Evolutionary conservation across 2,113 vertebrate species (phyloP), one percentile per base, ranked within the genome.

Genomic region (Nibea coibor): DNA sequence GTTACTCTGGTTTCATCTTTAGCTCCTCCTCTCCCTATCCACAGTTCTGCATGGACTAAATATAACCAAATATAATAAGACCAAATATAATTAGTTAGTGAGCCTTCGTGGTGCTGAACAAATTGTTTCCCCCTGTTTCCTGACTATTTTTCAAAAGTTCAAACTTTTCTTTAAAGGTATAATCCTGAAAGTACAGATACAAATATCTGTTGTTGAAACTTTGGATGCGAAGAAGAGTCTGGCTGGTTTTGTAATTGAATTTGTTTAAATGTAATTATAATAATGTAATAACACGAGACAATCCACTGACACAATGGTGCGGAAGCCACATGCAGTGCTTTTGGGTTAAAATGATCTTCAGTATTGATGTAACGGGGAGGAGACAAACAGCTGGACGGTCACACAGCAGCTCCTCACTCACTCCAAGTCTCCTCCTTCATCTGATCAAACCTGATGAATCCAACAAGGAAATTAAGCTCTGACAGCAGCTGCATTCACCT

Each of bases 381-480:
- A 85, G 79, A 58, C 67, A 72, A 65, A 82, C 78, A 61, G 19
- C 81, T 79, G 71, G 65, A 70, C 39, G 1, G 24, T 11, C 10
- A 6, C n/a, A 42, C 57, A 47, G 47, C n/a, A 54, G 71, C 45
- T 50, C 68, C 31, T 73, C 62, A 12, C 42, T 39, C 35, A 39
- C 35, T 80, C 2, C 54, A 7, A 0, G 11, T 35, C n/a, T 69
- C 47, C 12, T 22, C 11, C 69, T 79, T 28, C 70, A 4, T 67
- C 6, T 22, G 48, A 39, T 71, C 72, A 45, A 58, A 78, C 70
- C 48, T 7, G 24, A 66, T 71, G 69, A 78, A 35, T 78, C 26
- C 24, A 26, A 16, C 58, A 35, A 24, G 67, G 57, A 73, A 31
- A 48, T 45, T 28, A 0, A 35, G 11, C 0, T 51, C 22, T 42